Conservation (phyloP, 1,140 invertebrate genomes). For the Drosophila repleta region DNA sequence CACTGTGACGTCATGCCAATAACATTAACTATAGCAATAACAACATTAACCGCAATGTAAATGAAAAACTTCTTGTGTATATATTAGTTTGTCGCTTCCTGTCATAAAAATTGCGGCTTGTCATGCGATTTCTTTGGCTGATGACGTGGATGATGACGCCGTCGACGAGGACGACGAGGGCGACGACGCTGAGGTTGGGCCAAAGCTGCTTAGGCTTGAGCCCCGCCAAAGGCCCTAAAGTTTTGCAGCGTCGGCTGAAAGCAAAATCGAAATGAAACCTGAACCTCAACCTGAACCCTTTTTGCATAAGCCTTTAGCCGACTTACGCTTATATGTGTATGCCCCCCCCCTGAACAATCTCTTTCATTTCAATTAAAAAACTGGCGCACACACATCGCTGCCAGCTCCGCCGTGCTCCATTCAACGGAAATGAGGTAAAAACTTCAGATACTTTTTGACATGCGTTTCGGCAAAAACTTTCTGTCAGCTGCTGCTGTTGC, state of each 20-base stretch:
- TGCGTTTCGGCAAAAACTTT: constrained; percentile 3
- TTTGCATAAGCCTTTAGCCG: constrained; percentile 38
- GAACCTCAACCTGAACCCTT: constrained; percentile 20
- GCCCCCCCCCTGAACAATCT: constrained; percentile 1
- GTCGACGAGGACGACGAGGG: not conserved
- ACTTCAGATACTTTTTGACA: constrained; percentile 4
- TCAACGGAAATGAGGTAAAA: constrained; percentile 5
- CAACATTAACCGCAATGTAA: constrained; percentile 53
- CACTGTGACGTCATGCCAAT: constrained; percentile 60
- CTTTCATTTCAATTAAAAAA: constrained; percentile 43
- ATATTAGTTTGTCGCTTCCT: constrained; percentile 64
- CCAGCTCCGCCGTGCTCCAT: not conserved
- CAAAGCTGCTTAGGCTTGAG: constrained; percentile 21
- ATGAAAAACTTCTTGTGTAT: constrained; percentile 63
- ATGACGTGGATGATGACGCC: constrained; percentile 37
- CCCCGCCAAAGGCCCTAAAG: not conserved
- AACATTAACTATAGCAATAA: constrained; percentile 30
- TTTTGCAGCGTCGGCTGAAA: not conserved
- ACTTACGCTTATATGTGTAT: constrained; percentile 12
- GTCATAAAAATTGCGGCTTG: constrained; percentile 72
- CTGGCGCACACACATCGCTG: constrained; percentile 1
- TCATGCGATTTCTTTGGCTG: constrained; percentile 65
- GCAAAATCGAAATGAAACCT: constrained; percentile 10
- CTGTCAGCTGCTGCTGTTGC: not conserved
- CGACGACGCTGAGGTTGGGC: not conserved